Conservation (phyloP, 2,113 vertebrate species). For the Corythornis cristatus region DNA sequence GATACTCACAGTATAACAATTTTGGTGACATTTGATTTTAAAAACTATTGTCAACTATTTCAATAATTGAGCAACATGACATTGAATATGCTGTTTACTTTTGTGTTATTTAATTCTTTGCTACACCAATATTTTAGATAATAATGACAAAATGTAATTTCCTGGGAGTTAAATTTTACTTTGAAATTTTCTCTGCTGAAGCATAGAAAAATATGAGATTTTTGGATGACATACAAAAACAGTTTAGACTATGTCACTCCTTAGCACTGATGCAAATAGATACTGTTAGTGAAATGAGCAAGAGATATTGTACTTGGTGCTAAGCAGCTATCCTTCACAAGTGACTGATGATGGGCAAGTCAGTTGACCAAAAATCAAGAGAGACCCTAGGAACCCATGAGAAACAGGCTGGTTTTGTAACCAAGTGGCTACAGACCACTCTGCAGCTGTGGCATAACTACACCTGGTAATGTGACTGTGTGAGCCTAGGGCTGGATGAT, state of each 20-base stretch:
- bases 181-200: not conserved
- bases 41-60: not conserved
- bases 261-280: not conserved
- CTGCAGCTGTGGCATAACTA: not conserved
- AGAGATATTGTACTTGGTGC: not conserved
- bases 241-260: not conserved
- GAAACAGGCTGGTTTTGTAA: not conserved
- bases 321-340: not conserved
- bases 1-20: not conserved
- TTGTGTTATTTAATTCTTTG: not conserved
- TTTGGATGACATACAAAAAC: not conserved
- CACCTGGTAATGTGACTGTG: rapidly evolving
- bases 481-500: not conserved
- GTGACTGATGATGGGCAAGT: not conserved
- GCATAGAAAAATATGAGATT: not conserved
- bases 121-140: not conserved
- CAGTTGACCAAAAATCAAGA: not conserved
- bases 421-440: not conserved
- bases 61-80: not conserved
- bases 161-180: not conserved
- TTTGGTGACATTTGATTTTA: not conserved
- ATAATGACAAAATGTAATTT: not conserved
- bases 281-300: not conserved
- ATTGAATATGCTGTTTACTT: not conserved
- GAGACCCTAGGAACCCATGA: rapidly evolving